Conservation (phyloP, 2,888 invertebrate genomes). For the Apocheima hispidaria region DNA sequence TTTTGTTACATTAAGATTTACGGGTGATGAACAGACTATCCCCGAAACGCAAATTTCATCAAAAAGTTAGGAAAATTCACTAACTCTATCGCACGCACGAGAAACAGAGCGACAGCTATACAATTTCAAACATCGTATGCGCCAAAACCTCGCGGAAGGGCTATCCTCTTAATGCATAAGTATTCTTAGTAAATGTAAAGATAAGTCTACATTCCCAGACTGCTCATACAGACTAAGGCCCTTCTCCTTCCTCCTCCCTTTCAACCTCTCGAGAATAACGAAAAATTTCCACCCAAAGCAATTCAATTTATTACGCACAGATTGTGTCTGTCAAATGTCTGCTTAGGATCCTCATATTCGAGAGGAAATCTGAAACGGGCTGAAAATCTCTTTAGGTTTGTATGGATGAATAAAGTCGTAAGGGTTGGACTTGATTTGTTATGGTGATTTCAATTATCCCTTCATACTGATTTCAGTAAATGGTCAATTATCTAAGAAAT, state of each 20-base stretch:
- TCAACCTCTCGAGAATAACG: slow-evolving; percentile 12
- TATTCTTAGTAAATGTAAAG: background rate
- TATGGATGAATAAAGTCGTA: background rate
- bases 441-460: background rate
- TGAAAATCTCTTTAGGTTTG: background rate
- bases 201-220: background rate
- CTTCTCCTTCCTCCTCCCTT: background rate
- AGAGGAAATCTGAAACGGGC: slow-evolving; percentile 9
- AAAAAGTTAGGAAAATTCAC: too few species aligned
- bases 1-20: too few species aligned
- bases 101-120: too few species aligned
- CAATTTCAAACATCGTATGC: too few species aligned
- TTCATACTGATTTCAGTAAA: background rate
- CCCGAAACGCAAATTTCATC: too few species aligned
- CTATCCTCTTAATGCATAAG: background rate
- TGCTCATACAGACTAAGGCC: background rate
- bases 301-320: slow-evolving; percentile 27
- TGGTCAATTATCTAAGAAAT: too few species aligned
- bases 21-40: too few species aligned
- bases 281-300: slow-evolving; percentile 9
- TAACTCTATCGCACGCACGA: too few species aligned
- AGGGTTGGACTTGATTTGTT: background rate
- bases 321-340: slow-evolving; percentile 30
- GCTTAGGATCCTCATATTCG: slow-evolving; percentile 13
- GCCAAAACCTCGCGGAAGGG: too few species aligned